Conservation (phyloP, 2,797 vertebrate genomes). For the Xiphorhynchus erythropygius region DNA sequence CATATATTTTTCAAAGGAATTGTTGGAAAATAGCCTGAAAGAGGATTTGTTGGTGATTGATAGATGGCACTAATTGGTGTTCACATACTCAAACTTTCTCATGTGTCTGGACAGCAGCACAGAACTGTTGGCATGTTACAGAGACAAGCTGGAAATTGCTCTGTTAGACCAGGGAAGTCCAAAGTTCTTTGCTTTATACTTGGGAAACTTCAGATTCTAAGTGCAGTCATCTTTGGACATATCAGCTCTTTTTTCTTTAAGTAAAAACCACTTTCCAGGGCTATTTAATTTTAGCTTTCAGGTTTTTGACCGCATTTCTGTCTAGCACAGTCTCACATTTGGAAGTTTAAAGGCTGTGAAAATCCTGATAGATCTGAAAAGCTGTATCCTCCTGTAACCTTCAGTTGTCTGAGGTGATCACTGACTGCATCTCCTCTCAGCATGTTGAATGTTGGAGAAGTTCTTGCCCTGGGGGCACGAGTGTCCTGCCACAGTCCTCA, state of each 20-base stretch:
- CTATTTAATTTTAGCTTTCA: not conserved
- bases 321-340: fast-evolving
- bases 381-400: not conserved
- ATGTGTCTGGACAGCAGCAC: not conserved
- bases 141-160: not conserved
- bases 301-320: not conserved
- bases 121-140: not conserved
- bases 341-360: not conserved
- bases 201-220: not conserved
- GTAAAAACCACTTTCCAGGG: not conserved
- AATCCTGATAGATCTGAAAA: not conserved
- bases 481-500: not conserved
- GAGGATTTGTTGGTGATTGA: not conserved
- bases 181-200: not conserved
- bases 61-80: not conserved
- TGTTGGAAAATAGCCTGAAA: not conserved
- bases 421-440: not conserved
- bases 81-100: not conserved
- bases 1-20: not conserved
- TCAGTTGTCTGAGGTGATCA: not conserved
- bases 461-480: not conserved
- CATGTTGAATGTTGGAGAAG: not conserved
- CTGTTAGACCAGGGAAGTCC: not conserved
- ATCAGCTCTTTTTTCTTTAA: not conserved
- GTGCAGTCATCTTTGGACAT: not conserved